Evolutionary conservation across 2,888 invertebrate genomes (phyloP), one percentile per base, ranked within the genome.

Genomic region (Xiphydria camelus): DNA sequence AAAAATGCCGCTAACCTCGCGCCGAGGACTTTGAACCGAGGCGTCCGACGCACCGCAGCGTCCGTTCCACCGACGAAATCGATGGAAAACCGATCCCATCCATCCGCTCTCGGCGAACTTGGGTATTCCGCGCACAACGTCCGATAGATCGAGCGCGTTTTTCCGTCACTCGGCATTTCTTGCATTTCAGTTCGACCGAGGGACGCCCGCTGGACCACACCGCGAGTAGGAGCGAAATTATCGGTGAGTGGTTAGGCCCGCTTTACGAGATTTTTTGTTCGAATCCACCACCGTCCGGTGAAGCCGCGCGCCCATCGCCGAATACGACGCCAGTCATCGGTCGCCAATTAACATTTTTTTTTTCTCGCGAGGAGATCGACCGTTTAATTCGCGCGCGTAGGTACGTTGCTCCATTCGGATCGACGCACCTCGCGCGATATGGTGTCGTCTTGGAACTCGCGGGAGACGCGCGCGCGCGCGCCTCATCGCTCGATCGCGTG

Each of bases 161-260:
- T 23, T 23, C 7, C 23, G 7, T n/a, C 23, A 6, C 7, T 23
- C 23, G 23, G 7, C 23, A 23, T 23, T n/a, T 4, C 2, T 29
- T 29, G 12, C 7, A 12, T 29, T 29, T 10, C 29, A 29, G 29
- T 12, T 4, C 12, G 29, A 29, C 12, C 5, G 12, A 29, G 12
- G 29, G 29, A 12, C 29, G 29, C 12, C 29, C 5, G 6, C 29
- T 7, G n/a, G 6, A 10, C 12, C 29, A 29, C 29, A 15, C 15
- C 7, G 7, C 29, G 38, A 26, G 49, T 23, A 47, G 42, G 39
- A 35, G 36, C 48, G 45, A 43, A 44, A 41, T 62, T 60, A 59
- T 62, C 61, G 61, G 64, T 66, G 45, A 66, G 64, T 57, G 34
- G 20, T 46, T 31, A 14, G 31, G 49, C 53, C 34, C 50, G 47